Base-by-base conservation (phyloP, 2,113 vertebrate genomes). In the Urocitellus parryii region DNA sequence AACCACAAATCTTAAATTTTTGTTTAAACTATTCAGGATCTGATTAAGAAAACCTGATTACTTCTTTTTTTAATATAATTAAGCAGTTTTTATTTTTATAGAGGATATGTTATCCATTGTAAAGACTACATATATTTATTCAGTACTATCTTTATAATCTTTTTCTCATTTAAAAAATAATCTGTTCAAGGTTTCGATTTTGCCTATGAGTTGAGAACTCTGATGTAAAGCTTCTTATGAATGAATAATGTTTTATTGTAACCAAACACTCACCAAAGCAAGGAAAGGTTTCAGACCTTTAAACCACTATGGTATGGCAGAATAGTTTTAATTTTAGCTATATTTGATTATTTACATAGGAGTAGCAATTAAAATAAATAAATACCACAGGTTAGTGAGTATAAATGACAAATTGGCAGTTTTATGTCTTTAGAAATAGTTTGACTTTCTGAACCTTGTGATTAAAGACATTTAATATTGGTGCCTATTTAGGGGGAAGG, bases 221-320 rank as follows among this genome's bases (percentile, higher is more conserved):
- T 79, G 58, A 68, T 95, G 8, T 61, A 86, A 94, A 96, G 87
- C 58, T 95, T 94, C 45, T 92, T 18, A 95, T 90, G 91, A 63
- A 76, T 82, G 72, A 95, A 68, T 84, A 63, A 73, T 79, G 94
- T 84, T 82, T 87, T 92, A 72, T 97, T 97, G 95, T 96, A 97
- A 92, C 61, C 68, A 96, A 74, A 88, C 63, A 93, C 63, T 96
- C 89, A 97, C 97, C 95, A 97, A 97, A 97, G 95, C 94, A 96
- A 90, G 81, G 70, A 87, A 96, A 61, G 37, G 34, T 82, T 96
- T 96, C 90, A 95, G 83, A 96, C 78, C 73, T 96, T 94, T 96
- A 48, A 94, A 92, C 48, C 56, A 65, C 45, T 96, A 76, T 82
- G 81, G 65, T 94, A 87, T 94, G 73, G n/a, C 67, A 93, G 42